Base-by-base conservation (phyloP, 2,888 invertebrate species). In the Pogonocherus hispidulus region DNA sequence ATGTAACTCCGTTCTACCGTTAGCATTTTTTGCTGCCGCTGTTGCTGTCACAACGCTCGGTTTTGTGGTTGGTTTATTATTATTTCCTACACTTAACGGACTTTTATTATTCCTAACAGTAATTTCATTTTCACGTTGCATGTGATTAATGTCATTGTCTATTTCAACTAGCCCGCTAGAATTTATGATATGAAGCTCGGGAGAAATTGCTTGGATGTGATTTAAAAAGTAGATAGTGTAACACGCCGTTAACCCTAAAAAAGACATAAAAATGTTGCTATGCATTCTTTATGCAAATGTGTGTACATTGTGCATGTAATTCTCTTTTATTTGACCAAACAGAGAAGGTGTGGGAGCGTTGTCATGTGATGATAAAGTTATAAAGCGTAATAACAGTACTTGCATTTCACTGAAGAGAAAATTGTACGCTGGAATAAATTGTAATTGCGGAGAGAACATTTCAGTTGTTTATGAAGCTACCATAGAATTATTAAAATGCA, bases 21-120 rank as follows among this genome's bases (percentile, higher is more conserved):
- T 32, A 0, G 1, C 32, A 35, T 16, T 47, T 49, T 59, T 35
- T 27, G 19, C 41, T 14, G 22, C 19, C 1, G 16, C n/a, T 2
- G 1, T 32, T 14, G n/a, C 14, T 20, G 20, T 23, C 14, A 2
- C 16, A 16, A 1, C n/a, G 51, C 51, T 46, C 47, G 54, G 52
- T 47, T 63, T 41, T 70, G 63, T 57, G 54, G 57, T 51, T 67
- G 69, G 57, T 63, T 71, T 67, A 74, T 70, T 74, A 47, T 23
- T 46, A 22, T n/a, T 37, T 8, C 47, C 47, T 35, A 8, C 16
- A 14, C 46, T 59, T 11, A 23, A 9, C 18, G 9, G 11, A 27
- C 44, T 49, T n/a, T 47, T n/a, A 49, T 47, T 32, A 19, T 14
- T 47, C 5, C 8, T 27, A 46, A 16, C 5, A 47, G 19, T n/a